These are phyloP conservation scores for Tachina lurida DNA, from an alignment of 2,888 invertebrate species.

Conservation along the genomic window DNA sequence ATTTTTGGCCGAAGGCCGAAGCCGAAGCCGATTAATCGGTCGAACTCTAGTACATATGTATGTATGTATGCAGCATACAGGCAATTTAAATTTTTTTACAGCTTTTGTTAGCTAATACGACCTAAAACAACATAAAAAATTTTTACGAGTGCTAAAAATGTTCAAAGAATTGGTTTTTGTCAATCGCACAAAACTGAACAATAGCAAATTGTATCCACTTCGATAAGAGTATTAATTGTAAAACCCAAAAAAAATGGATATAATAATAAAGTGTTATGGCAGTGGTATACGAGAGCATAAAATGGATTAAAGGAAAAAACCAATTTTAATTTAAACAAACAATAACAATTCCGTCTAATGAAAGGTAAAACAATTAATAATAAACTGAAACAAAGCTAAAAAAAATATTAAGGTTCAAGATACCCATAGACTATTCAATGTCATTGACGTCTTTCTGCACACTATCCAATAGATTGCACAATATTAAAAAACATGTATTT, in stretches of 20 bases:
- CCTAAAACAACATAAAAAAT: slow-evolving; percentile 32
- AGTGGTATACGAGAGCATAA: slow-evolving; percentile 23
- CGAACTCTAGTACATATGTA: neutral
- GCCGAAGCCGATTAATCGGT: too few relatives aligned
- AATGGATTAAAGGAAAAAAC: slow-evolving; percentile 52
- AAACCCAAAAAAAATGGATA: slow-evolving; percentile 25
- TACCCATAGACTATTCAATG: too few relatives aligned
- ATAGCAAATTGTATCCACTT: slow-evolving; percentile 58
- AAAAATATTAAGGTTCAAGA: neutral
- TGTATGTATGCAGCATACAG: neutral
- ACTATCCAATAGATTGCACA: too few relatives aligned
- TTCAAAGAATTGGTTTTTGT: slow-evolving; percentile 65
- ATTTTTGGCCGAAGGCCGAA: too few relatives aligned
- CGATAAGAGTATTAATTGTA: slow-evolving; percentile 65
- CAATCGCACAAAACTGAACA: slow-evolving; percentile 60
- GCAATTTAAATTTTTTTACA: slow-evolving; percentile 41
- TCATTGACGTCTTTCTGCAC: too few relatives aligned
- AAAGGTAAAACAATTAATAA: neutral
- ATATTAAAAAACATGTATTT: too few relatives aligned
- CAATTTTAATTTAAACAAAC: slow-evolving; percentile 29
- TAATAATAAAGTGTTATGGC: neutral
- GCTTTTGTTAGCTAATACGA: slow-evolving; percentile 56
- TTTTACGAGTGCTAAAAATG: slow-evolving; percentile 32
- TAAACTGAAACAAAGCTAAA: neutral
- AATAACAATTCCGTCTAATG: slow-evolving; percentile 13